Conservation (phyloP, 2,113 vertebrate genomes). For the Echinops telfairi region DNA sequence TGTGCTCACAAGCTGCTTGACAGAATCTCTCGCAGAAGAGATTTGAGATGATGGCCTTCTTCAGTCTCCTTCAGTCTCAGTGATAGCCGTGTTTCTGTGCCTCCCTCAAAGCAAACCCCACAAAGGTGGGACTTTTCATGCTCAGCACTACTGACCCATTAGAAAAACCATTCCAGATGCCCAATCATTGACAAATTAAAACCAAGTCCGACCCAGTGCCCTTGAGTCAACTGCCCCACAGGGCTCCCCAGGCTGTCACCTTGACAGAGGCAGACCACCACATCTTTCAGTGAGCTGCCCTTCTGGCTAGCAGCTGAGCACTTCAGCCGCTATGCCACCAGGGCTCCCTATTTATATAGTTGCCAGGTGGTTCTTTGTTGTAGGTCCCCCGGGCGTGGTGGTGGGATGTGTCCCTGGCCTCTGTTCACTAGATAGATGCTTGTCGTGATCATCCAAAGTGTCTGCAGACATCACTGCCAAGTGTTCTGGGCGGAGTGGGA, state of each 20-base stretch:
- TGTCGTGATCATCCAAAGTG: background rate
- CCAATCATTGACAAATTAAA: background rate
- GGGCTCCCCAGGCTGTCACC: background rate
- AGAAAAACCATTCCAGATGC: background rate
- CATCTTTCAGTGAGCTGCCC: background rate
- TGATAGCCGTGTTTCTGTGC: no score
- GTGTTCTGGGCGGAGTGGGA: background rate
- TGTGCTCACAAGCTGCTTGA: background rate
- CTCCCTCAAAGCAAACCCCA: background rate
- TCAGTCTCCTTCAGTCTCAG: background rate
- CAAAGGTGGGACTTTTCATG: background rate
- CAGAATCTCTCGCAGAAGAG: background rate
- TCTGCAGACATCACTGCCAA: conserved; percentile 7
- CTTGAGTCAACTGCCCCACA: background rate
- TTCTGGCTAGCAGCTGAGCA: no score
- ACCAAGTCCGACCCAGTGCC: background rate
- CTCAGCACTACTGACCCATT: background rate
- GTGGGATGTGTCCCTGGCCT: background rate
- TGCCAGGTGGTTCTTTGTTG: background rate
- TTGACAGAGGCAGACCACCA: background rate
- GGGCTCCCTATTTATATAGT: background rate
- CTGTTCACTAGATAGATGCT: background rate
- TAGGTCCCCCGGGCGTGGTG: background rate
- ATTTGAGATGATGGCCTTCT: background rate
- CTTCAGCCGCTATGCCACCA: background rate